phyloP scores from a whole-genome alignment of 2,888 invertebrate species.

The Napeogenes inachia region DNA sequence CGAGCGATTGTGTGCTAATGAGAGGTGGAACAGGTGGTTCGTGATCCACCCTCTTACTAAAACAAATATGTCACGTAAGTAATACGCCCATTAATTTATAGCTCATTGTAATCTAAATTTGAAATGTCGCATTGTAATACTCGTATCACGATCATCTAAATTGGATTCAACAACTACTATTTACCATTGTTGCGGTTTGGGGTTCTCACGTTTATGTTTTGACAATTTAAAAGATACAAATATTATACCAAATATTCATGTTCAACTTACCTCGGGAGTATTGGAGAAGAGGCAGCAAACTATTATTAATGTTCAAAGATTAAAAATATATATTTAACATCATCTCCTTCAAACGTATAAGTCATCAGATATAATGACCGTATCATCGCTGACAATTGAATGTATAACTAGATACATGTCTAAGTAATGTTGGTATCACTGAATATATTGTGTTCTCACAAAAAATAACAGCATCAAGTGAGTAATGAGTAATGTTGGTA shows the following conservation, averaged over 20 bases:
- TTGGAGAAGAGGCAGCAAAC: conserved; percentile 1
- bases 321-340: not conserved
- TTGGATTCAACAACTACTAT: not conserved
- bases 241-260: too few relatives aligned
- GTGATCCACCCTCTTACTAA: conserved; percentile 40
- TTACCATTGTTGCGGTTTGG: conserved; percentile 13
- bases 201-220: too few relatives aligned
- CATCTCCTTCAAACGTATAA: too few relatives aligned
- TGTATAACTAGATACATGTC: too few relatives aligned
- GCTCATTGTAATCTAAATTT: conserved; percentile 30
- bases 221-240: too few relatives aligned
- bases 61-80: conserved; percentile 56
- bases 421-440: too few relatives aligned
- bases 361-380: too few relatives aligned
- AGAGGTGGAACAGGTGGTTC: conserved; percentile 56
- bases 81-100: conserved; percentile 46
- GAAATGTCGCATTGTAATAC: conserved; percentile 10
- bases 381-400: too few relatives aligned
- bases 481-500: too few relatives aligned
- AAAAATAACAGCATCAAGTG: too few relatives aligned
- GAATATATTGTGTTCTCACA: too few relatives aligned
- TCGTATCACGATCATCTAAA: conserved; percentile 25
- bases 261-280: not conserved
- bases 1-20: conserved; percentile 71
- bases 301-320: not conserved